Conservation (phyloP, 2,888 invertebrate species). For the Thymelicus sylvestris region DNA sequence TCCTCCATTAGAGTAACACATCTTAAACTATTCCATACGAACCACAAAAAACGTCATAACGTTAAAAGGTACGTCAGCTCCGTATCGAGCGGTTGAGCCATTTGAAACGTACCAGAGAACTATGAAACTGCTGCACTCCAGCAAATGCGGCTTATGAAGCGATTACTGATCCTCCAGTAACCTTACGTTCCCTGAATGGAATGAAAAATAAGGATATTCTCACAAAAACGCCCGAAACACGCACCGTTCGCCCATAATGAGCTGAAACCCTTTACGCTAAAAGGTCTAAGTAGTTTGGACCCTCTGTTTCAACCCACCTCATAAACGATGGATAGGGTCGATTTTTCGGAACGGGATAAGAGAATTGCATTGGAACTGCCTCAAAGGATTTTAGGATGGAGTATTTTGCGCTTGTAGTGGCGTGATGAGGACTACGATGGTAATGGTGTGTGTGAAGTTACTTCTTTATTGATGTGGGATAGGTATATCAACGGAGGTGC, state of each 20-base stretch:
- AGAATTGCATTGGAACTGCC: conserved; percentile 42
- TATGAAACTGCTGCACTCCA: conserved; percentile 1
- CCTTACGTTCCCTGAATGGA: conserved; percentile 24
- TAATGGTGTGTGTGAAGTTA: conserved; percentile 15
- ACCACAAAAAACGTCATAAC: too few species aligned
- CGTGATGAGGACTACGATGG: not conserved
- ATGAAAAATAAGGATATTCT: conserved; percentile 37
- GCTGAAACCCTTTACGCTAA: conserved; percentile 57
- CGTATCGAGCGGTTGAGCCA: not conserved
- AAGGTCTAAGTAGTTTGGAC: conserved; percentile 60
- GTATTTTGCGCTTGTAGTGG: conserved; percentile 31
- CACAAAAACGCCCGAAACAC: conserved; percentile 53
- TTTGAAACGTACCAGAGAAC: not conserved
- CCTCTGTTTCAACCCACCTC: conserved; percentile 52
- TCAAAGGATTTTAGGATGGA: conserved; percentile 44
- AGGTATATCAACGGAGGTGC: too few species aligned
- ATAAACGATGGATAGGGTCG: conserved; percentile 57
- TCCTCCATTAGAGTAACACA: too few species aligned
- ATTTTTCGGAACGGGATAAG: conserved; percentile 52
- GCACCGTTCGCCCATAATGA: conserved; percentile 54
- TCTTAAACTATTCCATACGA: too few species aligned
- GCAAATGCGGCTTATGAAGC: conserved; percentile 3
- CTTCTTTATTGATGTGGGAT: too few species aligned
- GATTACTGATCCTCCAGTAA: conserved; percentile 4
- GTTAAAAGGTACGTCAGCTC: too few species aligned